These are phyloP conservation scores for Pseudococcus viburni DNA, from an alignment of 2,888 invertebrate genomes.

Conservation along the genomic window DNA sequence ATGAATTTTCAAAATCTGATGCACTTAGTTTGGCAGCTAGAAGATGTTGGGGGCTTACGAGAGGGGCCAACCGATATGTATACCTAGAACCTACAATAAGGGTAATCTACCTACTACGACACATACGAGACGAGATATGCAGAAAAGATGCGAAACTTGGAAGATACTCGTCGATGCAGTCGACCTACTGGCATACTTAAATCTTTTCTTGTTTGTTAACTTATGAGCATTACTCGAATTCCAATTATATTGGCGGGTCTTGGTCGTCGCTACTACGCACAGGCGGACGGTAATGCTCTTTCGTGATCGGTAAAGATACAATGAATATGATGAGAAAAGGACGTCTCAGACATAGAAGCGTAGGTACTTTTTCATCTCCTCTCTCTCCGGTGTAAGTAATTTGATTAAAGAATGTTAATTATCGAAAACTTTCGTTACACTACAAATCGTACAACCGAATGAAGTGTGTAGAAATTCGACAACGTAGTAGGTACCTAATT, in stretches of 20 bases:
- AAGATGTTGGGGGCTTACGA: no score
- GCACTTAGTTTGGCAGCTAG: no score
- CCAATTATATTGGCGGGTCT: conserved; percentile 34
- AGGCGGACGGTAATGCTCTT: conserved; percentile 26
- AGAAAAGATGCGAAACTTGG: conserved; percentile 36
- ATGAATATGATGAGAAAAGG: no score
- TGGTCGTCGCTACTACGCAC: conserved; percentile 18
- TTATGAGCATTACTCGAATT: conserved; percentile 49
- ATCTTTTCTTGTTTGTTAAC: conserved; percentile 26
- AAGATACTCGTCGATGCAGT: conserved; percentile 31
- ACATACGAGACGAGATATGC: neutral
- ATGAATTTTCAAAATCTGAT: no score
- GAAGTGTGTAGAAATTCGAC: neutral
- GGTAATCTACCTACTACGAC: neutral
- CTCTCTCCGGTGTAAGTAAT: neutral
- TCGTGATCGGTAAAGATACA: conserved; percentile 24
- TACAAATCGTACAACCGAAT: neutral
- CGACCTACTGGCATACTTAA: conserved; percentile 48
- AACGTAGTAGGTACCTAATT: neutral
- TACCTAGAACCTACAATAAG: no score
- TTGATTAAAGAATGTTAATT: conserved; percentile 50
- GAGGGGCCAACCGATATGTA: no score
- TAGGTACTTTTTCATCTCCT: neutral
- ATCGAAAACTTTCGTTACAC: conserved; percentile 26
- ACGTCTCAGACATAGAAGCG: neutral